Percentiles rank a stretch among this genome's conserved stretches.
Conservation (phyloP, 1,140 invertebrate species). For the Drosophila bocki region DNA sequence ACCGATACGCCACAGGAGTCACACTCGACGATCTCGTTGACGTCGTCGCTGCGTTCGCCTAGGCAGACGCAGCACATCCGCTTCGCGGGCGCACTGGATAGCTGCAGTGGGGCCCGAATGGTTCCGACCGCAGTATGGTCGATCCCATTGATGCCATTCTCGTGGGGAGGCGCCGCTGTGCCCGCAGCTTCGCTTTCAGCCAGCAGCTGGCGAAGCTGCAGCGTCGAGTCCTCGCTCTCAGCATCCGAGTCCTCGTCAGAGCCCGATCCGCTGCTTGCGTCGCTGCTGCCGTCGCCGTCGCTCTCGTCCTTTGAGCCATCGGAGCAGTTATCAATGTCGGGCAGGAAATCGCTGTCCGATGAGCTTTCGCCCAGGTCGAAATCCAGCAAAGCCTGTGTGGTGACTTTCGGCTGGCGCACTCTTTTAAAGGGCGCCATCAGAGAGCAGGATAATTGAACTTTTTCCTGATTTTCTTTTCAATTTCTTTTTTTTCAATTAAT, state of each 20-base stretch:
- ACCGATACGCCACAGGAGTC: slow-evolving; percentile 98
- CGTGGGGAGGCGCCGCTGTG: slow-evolving; percentile 1
- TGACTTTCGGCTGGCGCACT: slow-evolving; percentile 76
- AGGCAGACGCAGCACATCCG: slow-evolving; percentile 97
- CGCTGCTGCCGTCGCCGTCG: slow-evolving; percentile 80
- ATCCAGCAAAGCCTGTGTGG: slow-evolving; percentile 77
- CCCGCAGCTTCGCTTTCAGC: slow-evolving; percentile 44
- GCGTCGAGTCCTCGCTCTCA: slow-evolving; percentile 67
- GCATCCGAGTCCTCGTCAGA: slow-evolving; percentile 82
- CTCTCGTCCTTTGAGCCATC: slow-evolving; percentile 86
- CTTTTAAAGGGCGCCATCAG: slow-evolving; percentile 75
- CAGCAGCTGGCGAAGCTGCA: slow-evolving; percentile 78
- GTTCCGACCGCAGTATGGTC: slow-evolving; percentile 1
- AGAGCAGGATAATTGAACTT: not conserved
- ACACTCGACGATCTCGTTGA: slow-evolving; percentile 98
- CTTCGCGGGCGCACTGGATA: slow-evolving; percentile 57
- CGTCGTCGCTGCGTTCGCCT: slow-evolving; percentile 95
- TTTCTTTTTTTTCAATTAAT: not conserved
- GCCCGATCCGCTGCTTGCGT: slow-evolving; percentile 82
- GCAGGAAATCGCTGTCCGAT: slow-evolving; percentile 97
- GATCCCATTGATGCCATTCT: slow-evolving; percentile 35
- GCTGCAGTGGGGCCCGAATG: slow-evolving; percentile 15
- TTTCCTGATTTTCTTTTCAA: not conserved
- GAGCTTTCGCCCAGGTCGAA: slow-evolving; percentile 95
- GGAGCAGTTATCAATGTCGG: slow-evolving; percentile 91